Percentiles rank a stretch among this genome's conserved stretches.
phyloP scores from a whole-genome alignment of 2,888 invertebrate genomes.

The Phorcus lineatus region DNA sequence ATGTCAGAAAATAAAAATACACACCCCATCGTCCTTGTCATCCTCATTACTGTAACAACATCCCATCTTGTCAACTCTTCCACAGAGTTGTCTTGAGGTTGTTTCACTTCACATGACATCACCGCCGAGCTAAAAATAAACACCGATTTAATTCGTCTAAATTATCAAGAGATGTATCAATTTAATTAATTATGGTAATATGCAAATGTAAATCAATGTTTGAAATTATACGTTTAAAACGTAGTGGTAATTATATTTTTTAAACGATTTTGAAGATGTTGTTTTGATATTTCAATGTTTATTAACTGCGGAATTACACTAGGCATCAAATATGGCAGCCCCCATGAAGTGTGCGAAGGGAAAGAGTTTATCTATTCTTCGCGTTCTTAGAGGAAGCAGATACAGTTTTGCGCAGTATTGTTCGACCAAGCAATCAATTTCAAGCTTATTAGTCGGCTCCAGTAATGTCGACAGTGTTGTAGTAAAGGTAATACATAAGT shows the following conservation, averaged over 20 bases:
- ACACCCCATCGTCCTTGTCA: slow-evolving; percentile 45
- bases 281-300: too few relatives aligned
- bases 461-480: too few relatives aligned
- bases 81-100: too few relatives aligned
- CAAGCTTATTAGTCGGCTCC: slow-evolving; percentile 30
- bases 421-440: slow-evolving; percentile 39
- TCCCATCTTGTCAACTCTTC: slow-evolving; percentile 42
- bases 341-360: slow-evolving; percentile 31
- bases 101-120: slow-evolving; percentile 35
- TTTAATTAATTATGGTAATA: too few relatives aligned
- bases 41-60: slow-evolving; percentile 56
- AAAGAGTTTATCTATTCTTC: slow-evolving; percentile 5
- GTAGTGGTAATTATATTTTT: too few relatives aligned
- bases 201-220: too few relatives aligned
- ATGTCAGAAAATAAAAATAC: neutral
- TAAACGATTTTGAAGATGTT: too few relatives aligned
- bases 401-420: slow-evolving; percentile 33
- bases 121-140: neutral
- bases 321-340: slow-evolving; percentile 50
- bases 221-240: too few relatives aligned
- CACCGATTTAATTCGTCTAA: neutral
- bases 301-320: slow-evolving; percentile 32
- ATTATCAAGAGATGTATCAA: neutral
- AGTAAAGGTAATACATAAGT: neutral
- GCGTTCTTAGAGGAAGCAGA: neutral